These are phyloP conservation scores for Pseudomyrmex flavicornis DNA, from an alignment of 1,140 invertebrate species.

Conservation along the genomic window DNA sequence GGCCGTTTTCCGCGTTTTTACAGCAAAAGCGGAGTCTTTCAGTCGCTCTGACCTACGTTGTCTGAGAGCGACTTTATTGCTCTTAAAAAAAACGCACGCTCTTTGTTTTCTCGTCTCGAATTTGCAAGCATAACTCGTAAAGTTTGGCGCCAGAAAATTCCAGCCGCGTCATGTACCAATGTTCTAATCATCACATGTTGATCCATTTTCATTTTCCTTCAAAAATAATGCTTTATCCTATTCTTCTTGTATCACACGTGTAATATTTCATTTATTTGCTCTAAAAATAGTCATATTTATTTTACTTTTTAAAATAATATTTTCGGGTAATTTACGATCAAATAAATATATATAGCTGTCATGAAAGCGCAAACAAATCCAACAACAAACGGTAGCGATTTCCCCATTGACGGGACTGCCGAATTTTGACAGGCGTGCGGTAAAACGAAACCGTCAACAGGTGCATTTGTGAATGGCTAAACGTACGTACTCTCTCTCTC, in stretches of 20 bases:
- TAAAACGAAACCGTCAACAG: constrained; percentile 49
- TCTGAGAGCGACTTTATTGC: not conserved
- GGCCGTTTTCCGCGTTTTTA: constrained; percentile 60
- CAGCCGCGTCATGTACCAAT: too few species aligned
- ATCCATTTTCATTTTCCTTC: too few species aligned
- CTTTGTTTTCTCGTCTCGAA: not conserved
- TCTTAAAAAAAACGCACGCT: not conserved
- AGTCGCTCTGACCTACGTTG: constrained; percentile 16
- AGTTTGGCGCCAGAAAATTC: too few species aligned
- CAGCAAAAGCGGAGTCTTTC: constrained; percentile 42
- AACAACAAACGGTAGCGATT: not conserved
- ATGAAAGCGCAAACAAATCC: not conserved
- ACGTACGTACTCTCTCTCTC: not conserved
- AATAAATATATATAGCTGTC: too few species aligned
- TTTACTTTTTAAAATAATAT: constrained; percentile 1
- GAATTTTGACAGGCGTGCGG: constrained; percentile 14
- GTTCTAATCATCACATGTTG: too few species aligned
- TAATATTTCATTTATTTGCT: too few species aligned
- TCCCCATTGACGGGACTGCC: too few species aligned
- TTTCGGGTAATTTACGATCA: not conserved
- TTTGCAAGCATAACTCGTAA: too few species aligned
- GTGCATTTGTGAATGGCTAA: constrained; percentile 44
- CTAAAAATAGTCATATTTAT: not conserved
- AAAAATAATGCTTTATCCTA: too few species aligned
- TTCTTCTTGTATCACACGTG: too few species aligned